phyloP scores from a whole-genome alignment of 2,113 vertebrate species.

The Cryptomyrus ogoouensis region DNA sequence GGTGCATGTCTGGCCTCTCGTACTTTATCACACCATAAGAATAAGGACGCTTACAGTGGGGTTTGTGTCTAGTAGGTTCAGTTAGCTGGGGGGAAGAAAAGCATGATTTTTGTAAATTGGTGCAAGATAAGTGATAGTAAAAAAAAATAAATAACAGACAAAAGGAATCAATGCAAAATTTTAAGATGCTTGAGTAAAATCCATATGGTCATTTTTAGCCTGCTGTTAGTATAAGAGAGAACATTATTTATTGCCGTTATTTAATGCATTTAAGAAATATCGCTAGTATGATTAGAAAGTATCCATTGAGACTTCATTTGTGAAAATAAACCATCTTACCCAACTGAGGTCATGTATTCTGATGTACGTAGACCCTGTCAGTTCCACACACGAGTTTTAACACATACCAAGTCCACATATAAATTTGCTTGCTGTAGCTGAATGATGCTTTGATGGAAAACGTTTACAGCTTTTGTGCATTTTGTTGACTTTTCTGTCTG shows the following conservation, averaged over 20 bases:
- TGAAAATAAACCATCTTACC: not conserved
- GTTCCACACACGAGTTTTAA: constrained; percentile 11
- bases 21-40: not conserved
- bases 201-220: not conserved
- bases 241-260: constrained; percentile 13
- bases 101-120: not conserved
- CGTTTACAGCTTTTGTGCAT: not conserved
- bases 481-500: not conserved
- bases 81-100: not conserved
- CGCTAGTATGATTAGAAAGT: not conserved
- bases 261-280: not conserved
- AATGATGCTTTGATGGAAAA: constrained; percentile 10
- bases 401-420: too few relatives aligned
- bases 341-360: constrained; percentile 3
- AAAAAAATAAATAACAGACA: not conserved
- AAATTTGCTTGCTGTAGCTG: not conserved
- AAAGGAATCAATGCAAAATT: not conserved
- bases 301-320: not conserved
- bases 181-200: not conserved
- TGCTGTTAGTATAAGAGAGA: not conserved
- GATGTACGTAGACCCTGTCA: not conserved
- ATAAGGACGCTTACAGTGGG: not conserved
- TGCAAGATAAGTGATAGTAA: not conserved
- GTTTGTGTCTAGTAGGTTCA: not conserved
- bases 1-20: not conserved